Conservation (phyloP, 2,113 vertebrate species). For the Siphamia tubifer region DNA sequence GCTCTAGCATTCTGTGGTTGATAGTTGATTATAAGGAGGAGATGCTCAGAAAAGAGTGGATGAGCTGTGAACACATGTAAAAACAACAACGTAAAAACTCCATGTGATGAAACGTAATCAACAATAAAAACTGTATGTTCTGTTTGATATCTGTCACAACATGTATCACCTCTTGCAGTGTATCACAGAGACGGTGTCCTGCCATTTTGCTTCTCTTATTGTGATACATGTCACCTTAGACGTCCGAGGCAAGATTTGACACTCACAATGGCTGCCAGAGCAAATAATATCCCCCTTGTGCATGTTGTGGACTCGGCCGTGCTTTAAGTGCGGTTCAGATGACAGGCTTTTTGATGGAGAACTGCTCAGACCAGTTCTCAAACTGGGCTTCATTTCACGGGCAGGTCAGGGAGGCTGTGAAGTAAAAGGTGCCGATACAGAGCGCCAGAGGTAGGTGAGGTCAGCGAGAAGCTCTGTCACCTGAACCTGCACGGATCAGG, state of each 20-base stretch:
- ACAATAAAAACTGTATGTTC: slow-evolving; percentile 24
- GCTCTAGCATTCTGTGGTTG: neutral
- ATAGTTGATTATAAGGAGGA: neutral
- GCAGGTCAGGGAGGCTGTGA: slow-evolving; percentile 48
- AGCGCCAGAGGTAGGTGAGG: slow-evolving; percentile 47
- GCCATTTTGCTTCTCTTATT: slow-evolving; percentile 34
- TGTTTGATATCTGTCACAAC: slow-evolving; percentile 60
- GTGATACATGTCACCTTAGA: slow-evolving; percentile 54
- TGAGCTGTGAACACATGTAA: slow-evolving; percentile 30
- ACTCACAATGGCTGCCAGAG: slow-evolving; percentile 45
- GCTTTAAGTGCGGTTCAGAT: slow-evolving; percentile 55
- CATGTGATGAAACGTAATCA: slow-evolving; percentile 34
- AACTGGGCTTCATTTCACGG: slow-evolving; percentile 36
- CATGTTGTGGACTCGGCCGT: slow-evolving; percentile 29
- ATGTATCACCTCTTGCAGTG: slow-evolving; percentile 15
- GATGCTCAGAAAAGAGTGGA: slow-evolving; percentile 16
- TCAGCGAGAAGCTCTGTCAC: slow-evolving; percentile 50
- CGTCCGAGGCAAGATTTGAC: slow-evolving; percentile 13
- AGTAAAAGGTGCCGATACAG: slow-evolving; percentile 38
- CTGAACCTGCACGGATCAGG: slow-evolving; percentile 48
- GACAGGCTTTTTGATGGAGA: slow-evolving; percentile 60
- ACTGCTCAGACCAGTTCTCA: slow-evolving; percentile 71
- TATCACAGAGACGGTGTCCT: slow-evolving; percentile 39
- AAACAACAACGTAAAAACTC: slow-evolving; percentile 10
- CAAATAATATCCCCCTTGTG: slow-evolving; percentile 54